Percentiles rank a stretch among this genome's conserved stretches.
Conservation (phyloP, 92 coral and sea anemone species). For the Porites evermanni region DNA sequence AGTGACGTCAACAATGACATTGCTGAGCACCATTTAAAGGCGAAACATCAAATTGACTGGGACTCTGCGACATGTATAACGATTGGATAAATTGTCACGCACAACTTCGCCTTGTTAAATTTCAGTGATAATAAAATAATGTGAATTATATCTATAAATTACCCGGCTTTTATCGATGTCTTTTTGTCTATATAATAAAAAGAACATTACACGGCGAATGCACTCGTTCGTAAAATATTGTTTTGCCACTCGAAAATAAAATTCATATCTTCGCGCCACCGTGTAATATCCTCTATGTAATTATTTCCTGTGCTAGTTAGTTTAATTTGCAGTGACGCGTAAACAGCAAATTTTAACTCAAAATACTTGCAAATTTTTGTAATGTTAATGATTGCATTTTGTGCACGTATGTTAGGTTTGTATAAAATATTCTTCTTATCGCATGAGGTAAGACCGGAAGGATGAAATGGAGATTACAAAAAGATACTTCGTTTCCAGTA, state of each 20-base stretch:
- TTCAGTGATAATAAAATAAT: too few species aligned
- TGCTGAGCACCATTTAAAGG: too few species aligned
- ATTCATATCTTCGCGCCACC: too few species aligned
- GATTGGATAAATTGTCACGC: neutral
- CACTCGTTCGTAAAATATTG: too few species aligned
- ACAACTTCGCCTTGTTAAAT: neutral
- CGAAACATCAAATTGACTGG: too few species aligned
- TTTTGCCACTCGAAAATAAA: neutral
- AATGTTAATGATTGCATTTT: neutral
- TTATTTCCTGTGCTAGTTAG: slow-evolving; percentile 9
- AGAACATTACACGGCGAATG: too few species aligned
- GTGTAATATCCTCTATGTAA: too few species aligned
- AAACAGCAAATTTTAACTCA: slow-evolving; percentile 17
- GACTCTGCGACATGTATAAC: too few species aligned
- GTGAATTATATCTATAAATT: too few species aligned
- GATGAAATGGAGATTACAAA: neutral
- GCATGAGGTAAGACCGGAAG: neutral
- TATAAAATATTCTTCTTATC: neutral
- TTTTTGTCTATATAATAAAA: too few species aligned
- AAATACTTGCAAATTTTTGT: neutral
- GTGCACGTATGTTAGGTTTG: neutral
- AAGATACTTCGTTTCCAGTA: neutral
- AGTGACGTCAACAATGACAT: too few species aligned
- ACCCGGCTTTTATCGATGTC: too few species aligned
- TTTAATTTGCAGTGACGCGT: neutral